Evolutionary conservation across 2,113 vertebrate species (phyloP), one percentile per base, ranked within the genome.

Genomic region (Paedocypris sp.): DNA sequence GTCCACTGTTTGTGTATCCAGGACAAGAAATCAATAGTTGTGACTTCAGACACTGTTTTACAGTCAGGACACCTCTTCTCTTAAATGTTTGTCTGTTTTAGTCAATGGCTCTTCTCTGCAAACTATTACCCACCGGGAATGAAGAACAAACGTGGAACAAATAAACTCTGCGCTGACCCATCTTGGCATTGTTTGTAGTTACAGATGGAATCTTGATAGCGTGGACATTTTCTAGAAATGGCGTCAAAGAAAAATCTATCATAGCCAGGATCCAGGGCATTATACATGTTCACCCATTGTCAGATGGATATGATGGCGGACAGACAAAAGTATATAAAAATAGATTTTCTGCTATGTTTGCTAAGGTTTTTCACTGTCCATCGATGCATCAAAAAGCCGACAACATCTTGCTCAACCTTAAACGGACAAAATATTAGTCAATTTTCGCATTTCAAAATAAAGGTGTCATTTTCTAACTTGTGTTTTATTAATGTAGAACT

Each of bases 51-150:
- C 74, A 76, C 76, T 82, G 75, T 82, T 87, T 86, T 78, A 81
- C 80, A 85, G 80, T 85, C 82, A 72, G 64, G 67, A 67, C 77
- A 72, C 75, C 75, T 60, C 73, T 77, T 68, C 35, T 75, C 77
- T 74, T 85, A 83, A 83, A 84, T 82, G 82, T 85, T 83, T 79
- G 78, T 83, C 79, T 79, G 74, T 84, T 87, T 84, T 83, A 83
- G 82, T 84, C 83, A 85, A 77, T 82, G 83, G 79, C 82, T 83
- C 74, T 77, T 82, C 71, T 64, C 72, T 57, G 76, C 80, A 82
- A 81, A 83, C 77, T 77, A 76, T 82, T 79, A 83, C 69, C 79
- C 75, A 74, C 62, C 23, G 75, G 72, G 76, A 81, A 67, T 48
- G 29, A 71, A 65, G 78, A 80, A 77, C 71, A 75, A 82, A 79